Percentiles rank a stretch among this genome's conserved stretches.
Evolutionary conservation across 1,140 invertebrate species (phyloP).

Genomic region (Stratiolaelaps scimitus): DNA sequence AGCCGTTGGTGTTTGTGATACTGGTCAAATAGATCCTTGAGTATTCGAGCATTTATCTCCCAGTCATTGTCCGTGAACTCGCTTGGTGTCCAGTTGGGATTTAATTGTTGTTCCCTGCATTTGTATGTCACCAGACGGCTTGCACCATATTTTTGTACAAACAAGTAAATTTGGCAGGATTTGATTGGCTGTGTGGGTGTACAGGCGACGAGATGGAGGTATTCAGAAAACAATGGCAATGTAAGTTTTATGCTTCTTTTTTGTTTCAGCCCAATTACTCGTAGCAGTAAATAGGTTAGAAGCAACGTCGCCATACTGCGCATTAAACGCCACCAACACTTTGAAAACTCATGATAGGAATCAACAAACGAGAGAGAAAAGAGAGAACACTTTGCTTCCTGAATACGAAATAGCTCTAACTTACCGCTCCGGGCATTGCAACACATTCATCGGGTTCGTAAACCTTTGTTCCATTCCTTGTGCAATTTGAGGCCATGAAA

Average conservation of each 20-base stretch:
- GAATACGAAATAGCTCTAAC: neutral
- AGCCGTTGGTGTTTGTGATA: no score
- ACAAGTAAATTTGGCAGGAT: constrained; percentile 18
- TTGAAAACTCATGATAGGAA: neutral
- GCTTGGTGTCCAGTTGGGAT: neutral
- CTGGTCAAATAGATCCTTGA: no score
- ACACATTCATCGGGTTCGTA: constrained; percentile 6
- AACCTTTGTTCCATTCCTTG: neutral
- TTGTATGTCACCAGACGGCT: constrained; percentile 16
- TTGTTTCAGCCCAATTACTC: neutral
- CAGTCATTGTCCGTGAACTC: neutral
- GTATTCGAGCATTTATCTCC: no score
- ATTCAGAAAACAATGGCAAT: neutral
- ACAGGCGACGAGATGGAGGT: neutral
- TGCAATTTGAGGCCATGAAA: constrained; percentile 19
- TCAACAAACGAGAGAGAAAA: no score
- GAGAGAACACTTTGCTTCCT: neutral
- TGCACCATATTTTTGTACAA: neutral
- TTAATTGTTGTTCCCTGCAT: neutral
- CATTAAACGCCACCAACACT: neutral
- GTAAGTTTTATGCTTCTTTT: neutral
- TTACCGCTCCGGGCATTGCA: constrained; percentile 18
- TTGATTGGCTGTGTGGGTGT: constrained; percentile 2
- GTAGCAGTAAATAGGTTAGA: neutral
- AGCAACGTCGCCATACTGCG: neutral